These are phyloP conservation scores for Odontesthes bonariensis DNA, from an alignment of 2,113 vertebrate genomes.

Conservation along the genomic window DNA sequence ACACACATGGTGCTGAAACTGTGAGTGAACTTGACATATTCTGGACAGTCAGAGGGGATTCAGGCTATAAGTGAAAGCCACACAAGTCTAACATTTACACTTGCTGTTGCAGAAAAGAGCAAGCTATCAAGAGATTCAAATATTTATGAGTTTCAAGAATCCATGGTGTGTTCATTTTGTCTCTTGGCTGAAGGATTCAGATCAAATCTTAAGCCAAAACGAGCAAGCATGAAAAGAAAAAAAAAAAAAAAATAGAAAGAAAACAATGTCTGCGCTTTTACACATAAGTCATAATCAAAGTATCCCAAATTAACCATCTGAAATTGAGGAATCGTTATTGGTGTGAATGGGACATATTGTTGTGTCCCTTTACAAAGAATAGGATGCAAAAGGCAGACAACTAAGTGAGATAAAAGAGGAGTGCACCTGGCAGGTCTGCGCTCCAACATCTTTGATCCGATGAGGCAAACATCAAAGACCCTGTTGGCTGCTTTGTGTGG, in stretches of 20 bases:
- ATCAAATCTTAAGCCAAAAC: constrained; percentile 5
- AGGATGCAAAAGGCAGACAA: constrained; percentile 58
- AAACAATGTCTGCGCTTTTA: background rate
- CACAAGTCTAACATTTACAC: constrained; percentile 26
- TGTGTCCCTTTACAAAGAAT: constrained; percentile 42
- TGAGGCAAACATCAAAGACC: constrained; percentile 75
- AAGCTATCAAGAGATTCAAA: constrained; percentile 42
- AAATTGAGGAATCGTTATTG: constrained; percentile 30
- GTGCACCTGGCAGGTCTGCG: constrained; percentile 66
- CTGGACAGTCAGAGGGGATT: constrained; percentile 14
- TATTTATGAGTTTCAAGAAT: constrained; percentile 50
- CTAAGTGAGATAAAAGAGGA: constrained; percentile 72
- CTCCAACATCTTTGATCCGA: constrained; percentile 76
- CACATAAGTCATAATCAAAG: constrained; percentile 5
- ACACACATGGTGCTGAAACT: background rate
- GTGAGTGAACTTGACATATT: constrained; percentile 3
- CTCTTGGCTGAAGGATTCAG: constrained; percentile 36
- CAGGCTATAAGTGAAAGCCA: constrained; percentile 10
- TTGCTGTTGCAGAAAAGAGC: constrained; percentile 27
- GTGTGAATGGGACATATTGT: constrained; percentile 55
- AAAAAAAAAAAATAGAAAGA: background rate
- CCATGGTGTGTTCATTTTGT: background rate
- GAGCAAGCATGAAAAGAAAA: background rate
- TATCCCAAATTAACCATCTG: constrained; percentile 13
- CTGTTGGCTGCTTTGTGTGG: constrained; percentile 65